A percentile compares a stretch with the other conserved stretches of the same genome.
phyloP scores from a whole-genome alignment of 2,888 invertebrate genomes.

The Cynaeus angustus region DNA sequence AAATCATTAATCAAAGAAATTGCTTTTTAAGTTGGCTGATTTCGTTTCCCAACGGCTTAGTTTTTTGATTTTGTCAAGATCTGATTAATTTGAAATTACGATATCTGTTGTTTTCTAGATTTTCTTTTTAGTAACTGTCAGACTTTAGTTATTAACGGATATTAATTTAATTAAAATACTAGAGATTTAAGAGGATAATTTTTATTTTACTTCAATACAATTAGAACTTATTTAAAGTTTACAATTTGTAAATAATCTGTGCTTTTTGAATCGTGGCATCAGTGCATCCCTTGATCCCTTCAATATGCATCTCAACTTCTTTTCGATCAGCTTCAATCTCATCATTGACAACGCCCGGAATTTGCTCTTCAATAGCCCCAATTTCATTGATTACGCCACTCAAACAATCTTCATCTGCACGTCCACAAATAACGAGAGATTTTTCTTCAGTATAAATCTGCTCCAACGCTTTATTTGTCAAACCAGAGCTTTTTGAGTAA shows the following conservation, averaged over 20 bases:
- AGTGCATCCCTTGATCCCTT: conserved; percentile 14
- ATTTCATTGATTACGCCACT: conserved; percentile 1
- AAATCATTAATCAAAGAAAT: no score
- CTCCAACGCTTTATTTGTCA: conserved; percentile 1
- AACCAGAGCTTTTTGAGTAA: not conserved
- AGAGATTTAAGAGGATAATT: no score
- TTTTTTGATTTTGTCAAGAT: no score
- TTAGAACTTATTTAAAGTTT: no score
- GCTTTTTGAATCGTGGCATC: not conserved
- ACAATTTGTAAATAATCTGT: not conserved
- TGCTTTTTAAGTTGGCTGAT: no score
- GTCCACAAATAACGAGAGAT: conserved; percentile 11
- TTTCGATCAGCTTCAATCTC: conserved; percentile 16
- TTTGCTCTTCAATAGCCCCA: not conserved
- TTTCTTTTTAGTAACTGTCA: no score
- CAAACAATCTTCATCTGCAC: conserved; percentile 15
- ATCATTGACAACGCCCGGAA: conserved; percentile 12
- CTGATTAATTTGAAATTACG: no score
- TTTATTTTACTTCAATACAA: no score
- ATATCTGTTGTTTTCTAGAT: no score
- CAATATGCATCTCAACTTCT: conserved; percentile 18
- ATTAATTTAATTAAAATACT: no score
- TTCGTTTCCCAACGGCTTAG: no score
- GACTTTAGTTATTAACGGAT: no score
- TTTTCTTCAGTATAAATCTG: conserved; percentile 23